Percentiles rank a stretch among this genome's conserved stretches.
phyloP scores from a whole-genome alignment of 2,888 invertebrate genomes.

The Synanthedon andrenaeformis region DNA sequence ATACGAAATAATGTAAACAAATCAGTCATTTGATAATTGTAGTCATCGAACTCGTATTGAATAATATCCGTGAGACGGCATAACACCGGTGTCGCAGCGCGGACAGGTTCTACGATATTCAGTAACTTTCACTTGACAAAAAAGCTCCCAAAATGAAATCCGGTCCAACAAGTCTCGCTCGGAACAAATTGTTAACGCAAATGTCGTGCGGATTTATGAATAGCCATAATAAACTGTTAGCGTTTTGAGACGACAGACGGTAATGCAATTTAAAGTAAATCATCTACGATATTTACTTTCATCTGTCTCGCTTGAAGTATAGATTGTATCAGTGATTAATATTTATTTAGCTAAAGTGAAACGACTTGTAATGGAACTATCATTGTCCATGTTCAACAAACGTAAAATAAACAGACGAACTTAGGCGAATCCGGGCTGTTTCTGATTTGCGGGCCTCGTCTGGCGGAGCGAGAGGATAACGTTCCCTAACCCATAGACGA shows the following conservation, averaged over 20 bases:
- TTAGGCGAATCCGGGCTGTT: too few relatives aligned
- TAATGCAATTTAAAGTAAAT: background rate
- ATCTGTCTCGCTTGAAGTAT: background rate
- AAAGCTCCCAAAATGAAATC: conserved; percentile 41
- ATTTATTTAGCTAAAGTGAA: background rate
- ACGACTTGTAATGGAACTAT: background rate
- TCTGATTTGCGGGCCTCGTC: too few relatives aligned
- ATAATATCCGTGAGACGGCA: conserved; percentile 35
- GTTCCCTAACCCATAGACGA: too few relatives aligned
- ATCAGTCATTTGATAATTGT: conserved; percentile 40
- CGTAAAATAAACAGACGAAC: too few relatives aligned
- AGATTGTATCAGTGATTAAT: background rate
- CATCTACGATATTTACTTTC: background rate
- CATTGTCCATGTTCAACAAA: too few relatives aligned
- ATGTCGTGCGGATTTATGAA: conserved; percentile 21
- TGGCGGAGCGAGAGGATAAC: too few relatives aligned
- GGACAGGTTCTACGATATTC: conserved; percentile 42
- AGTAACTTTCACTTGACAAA: conserved; percentile 50
- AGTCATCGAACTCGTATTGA: conserved; percentile 45
- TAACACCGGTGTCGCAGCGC: conserved; percentile 37
- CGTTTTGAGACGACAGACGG: background rate
- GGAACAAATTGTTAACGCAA: conserved; percentile 5
- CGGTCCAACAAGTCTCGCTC: conserved; percentile 28
- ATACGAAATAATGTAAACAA: conserved; percentile 24
- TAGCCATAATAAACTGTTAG: conserved; percentile 7